Evolutionary conservation across 1,140 invertebrate genomes (phyloP).

Genomic region (Pollicipes pollicipes): DNA sequence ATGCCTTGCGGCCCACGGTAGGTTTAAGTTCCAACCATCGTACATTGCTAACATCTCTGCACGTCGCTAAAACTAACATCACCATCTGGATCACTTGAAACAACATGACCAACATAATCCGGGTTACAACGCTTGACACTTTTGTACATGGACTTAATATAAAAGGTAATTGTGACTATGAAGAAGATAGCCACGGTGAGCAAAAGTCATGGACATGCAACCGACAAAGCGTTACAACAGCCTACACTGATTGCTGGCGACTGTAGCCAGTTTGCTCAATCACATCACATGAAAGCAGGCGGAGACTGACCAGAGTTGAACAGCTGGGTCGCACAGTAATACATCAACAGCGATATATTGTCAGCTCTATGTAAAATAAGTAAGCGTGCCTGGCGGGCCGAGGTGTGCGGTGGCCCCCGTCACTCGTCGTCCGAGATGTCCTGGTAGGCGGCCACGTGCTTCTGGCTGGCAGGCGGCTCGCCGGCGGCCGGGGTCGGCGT

Average conservation of each 20-base stretch:
- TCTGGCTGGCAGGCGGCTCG: background rate
- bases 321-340: background rate
- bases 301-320: background rate
- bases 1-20: background rate
- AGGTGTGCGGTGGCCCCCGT: background rate
- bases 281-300: background rate
- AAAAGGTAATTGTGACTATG: background rate
- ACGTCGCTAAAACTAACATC: background rate
- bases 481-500: background rate
- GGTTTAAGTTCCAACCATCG: background rate
- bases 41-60: background rate
- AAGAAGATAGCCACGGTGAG: background rate
- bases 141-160: conserved; percentile 2
- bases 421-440: conserved; percentile 2
- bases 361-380: too few relatives aligned
- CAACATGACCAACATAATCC: background rate
- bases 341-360: background rate
- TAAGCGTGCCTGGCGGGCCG: too few relatives aligned
- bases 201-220: conserved; percentile 1
- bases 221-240: conserved; percentile 1
- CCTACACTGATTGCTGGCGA: background rate
- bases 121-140: background rate
- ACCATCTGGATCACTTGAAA: background rate
- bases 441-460: background rate
- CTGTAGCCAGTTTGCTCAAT: background rate